These are phyloP conservation scores for Peromyscus maniculatus DNA, from an alignment of 2,113 vertebrate genomes.

Conservation along the genomic window DNA sequence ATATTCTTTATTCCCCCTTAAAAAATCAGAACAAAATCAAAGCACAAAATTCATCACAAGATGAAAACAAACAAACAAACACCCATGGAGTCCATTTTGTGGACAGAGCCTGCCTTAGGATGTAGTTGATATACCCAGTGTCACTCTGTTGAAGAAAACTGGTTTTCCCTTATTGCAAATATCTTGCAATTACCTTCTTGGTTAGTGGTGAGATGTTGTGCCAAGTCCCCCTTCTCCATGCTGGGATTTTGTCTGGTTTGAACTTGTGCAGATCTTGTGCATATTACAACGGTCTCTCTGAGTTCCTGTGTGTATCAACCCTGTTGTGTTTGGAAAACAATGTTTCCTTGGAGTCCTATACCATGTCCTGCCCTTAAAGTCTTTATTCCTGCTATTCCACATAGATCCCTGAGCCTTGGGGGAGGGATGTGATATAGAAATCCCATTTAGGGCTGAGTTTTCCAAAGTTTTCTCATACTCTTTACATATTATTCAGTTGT, in stretches of 20 bases:
- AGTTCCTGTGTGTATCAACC: neutral
- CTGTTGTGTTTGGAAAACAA: neutral
- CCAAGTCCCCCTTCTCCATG: neutral
- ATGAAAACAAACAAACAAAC: neutral
- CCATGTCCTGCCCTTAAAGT: neutral
- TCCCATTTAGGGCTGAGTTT: neutral
- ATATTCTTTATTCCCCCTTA: neutral
- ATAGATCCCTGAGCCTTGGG: neutral
- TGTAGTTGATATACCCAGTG: neutral
- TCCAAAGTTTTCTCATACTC: neutral
- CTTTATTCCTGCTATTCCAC: neutral
- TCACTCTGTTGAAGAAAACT: neutral
- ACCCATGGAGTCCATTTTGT: neutral
- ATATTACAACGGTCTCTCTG: fast-evolving
- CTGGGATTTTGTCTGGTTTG: neutral
- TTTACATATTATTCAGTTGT: neutral
- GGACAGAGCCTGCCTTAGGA: neutral
- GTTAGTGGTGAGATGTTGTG: neutral
- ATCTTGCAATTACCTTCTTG: neutral
- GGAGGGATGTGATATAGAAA: neutral
- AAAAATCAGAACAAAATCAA: neutral
- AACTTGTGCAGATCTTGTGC: neutral
- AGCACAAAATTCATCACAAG: neutral
- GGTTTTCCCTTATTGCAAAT: neutral
- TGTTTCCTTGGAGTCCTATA: neutral